Conservation (phyloP, 2,113 vertebrate genomes). For the Etia nguti region DNA sequence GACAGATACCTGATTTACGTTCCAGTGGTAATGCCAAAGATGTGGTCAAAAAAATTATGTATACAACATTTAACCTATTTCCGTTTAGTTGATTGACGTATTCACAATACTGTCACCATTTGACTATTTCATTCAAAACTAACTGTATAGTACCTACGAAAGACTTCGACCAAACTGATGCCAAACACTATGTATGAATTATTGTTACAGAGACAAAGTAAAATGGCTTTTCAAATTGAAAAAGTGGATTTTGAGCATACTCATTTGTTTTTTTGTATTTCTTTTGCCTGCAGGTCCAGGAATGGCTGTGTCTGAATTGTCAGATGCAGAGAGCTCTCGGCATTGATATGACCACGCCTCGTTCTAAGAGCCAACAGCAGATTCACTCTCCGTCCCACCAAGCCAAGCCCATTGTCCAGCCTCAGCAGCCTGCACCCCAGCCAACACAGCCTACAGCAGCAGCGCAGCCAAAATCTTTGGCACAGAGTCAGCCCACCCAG, state of each 20-base stretch:
- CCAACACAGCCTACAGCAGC: conserved; percentile 38
- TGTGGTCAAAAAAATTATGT: neutral
- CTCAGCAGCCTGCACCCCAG: conserved; percentile 57
- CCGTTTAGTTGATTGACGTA: neutral
- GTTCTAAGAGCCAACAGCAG: conserved; percentile 96
- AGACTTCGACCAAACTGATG: neutral
- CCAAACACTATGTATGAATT: neutral
- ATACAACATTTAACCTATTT: neutral
- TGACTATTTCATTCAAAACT: neutral
- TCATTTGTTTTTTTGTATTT: neutral
- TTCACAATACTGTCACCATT: neutral
- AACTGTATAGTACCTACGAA: neutral
- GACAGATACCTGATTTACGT: neutral
- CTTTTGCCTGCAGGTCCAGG: conserved; percentile 82
- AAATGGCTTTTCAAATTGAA: neutral
- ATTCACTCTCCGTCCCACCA: conserved; percentile 82
- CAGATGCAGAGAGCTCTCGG: conserved; percentile 98
- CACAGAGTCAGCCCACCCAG: conserved; percentile 52
- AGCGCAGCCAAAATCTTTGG: conserved; percentile 48
- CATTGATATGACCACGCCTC: conserved; percentile 96
- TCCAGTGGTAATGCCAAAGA: neutral
- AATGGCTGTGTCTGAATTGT: conserved; percentile 98
- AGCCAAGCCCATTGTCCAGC: conserved; percentile 72
- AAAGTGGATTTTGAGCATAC: neutral
- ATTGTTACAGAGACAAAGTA: neutral